Base-by-base conservation (phyloP, 1,140 invertebrate species). In the Branchinecta lynchi region DNA sequence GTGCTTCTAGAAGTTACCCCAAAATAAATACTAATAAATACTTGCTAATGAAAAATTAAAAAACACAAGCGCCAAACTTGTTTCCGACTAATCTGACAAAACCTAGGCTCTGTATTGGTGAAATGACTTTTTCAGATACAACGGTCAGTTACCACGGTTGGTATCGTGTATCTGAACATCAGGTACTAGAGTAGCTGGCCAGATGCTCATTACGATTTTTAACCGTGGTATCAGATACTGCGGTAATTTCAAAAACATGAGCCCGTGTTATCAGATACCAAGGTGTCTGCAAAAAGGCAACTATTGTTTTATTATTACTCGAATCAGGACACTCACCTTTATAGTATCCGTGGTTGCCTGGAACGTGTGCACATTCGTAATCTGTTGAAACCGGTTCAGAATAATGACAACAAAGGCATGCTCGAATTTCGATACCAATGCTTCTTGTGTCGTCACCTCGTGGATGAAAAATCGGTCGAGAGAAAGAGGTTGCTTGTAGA, bases 381-480 rank as follows among this genome's bases (percentile, higher is more conserved):
- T 81, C 74, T 85, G 81, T 73, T 85, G 84, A 73, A 84, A 85
- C 51, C 84, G 77, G 74, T 83, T 85, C 65, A 84, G 76, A 75
- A 82, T 81, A 68, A 85, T 82, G 45, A 85, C 73, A 6, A 84
- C 82, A 73, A 85, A 84, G 15, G 81, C 81, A 73, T 80, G 77
- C 71, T 84, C 84, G 45, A 85, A 74, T 69, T 81, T 83, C 71
- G 79, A 80, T 15, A 78, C 79, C 46, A 80, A 75, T 45, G 80
- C 81, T 75, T 86, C 85, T 51, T 79, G 75, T n/a, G 80, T 75
- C 43, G 77, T 79, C 43, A 87, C 81, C 75, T 87, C 86, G 76
- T 86, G 85, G 68, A 87, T 79, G 69, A 84, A 84, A 74, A 86
- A 85, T 10, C 85, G 78, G 76, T 87, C 86, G 17, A 87, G 75